phyloP scores from a whole-genome alignment of 2,888 invertebrate genomes.

The Parelbella ahira region DNA sequence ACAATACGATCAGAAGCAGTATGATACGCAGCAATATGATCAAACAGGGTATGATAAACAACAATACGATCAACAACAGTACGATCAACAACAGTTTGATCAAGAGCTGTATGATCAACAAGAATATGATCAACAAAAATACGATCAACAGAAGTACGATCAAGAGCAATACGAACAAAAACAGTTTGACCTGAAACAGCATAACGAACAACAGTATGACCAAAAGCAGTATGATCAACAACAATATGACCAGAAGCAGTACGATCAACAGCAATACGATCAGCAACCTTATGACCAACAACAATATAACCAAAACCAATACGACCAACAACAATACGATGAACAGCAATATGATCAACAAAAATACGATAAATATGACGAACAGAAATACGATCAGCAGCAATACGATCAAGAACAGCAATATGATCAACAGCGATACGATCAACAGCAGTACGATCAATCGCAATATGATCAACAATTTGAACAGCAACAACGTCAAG shows the following conservation, averaged over 20 bases:
- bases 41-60: conserved; percentile 34
- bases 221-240: conserved; percentile 25
- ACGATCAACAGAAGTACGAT: conserved; percentile 24
- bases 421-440: conserved; percentile 31
- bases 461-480: conserved; percentile 36
- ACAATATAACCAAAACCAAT: too few species aligned
- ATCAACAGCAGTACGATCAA: conserved; percentile 29
- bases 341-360: conserved; percentile 34
- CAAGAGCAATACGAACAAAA: conserved; percentile 29
- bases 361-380: conserved; percentile 36
- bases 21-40: conserved; percentile 21
- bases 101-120: conserved; percentile 19
- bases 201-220: conserved; percentile 27
- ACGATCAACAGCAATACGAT: conserved; percentile 32
- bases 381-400: conserved; percentile 40
- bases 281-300: conserved; percentile 35
- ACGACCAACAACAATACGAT: conserved; percentile 30
- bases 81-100: conserved; percentile 25
- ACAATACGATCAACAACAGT: conserved; percentile 26
- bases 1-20: conserved; percentile 24
- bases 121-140: conserved; percentile 11
- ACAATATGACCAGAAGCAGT: conserved; percentile 32
- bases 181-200: conserved; percentile 30
- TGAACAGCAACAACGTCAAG: conserved; percentile 34
- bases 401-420: conserved; percentile 31